Conservation (phyloP, 2,113 vertebrate species). For the Atrichornis clamosus region DNA sequence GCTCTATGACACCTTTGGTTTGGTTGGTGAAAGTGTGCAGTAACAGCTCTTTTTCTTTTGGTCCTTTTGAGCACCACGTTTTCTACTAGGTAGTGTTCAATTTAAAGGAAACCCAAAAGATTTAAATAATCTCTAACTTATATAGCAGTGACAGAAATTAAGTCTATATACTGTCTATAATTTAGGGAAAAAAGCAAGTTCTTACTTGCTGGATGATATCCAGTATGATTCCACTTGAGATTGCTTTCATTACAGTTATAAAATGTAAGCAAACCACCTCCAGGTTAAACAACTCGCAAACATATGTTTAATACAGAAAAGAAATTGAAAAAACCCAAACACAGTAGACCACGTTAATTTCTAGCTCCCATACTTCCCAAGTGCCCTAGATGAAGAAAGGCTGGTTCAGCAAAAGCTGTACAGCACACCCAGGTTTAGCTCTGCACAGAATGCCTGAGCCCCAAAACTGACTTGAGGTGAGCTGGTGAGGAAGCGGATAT, state of each 20-base stretch:
- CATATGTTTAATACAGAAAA: neutral
- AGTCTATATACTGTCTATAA: neutral
- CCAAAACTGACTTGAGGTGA: neutral
- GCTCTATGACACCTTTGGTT: neutral
- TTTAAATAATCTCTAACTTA: neutral
- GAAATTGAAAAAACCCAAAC: neutral
- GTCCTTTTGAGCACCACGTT: neutral
- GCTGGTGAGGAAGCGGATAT: neutral
- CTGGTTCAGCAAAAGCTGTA: neutral
- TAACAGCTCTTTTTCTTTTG: neutral
- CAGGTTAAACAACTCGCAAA: neutral
- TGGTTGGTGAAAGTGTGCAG: neutral
- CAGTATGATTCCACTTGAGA: neutral
- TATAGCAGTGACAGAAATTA: neutral
- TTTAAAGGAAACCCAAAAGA: neutral
- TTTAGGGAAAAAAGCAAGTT: neutral
- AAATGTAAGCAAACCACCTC: neutral
- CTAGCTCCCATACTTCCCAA: neutral
- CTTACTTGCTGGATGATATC: neutral
- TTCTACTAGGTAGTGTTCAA: neutral
- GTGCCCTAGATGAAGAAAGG: neutral
- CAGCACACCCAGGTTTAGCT: neutral
- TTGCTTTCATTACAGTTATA: neutral
- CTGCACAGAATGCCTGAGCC: neutral
- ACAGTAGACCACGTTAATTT: neutral